Conservation (phyloP, 2,113 vertebrate species). For the Turdus rufiventris region DNA sequence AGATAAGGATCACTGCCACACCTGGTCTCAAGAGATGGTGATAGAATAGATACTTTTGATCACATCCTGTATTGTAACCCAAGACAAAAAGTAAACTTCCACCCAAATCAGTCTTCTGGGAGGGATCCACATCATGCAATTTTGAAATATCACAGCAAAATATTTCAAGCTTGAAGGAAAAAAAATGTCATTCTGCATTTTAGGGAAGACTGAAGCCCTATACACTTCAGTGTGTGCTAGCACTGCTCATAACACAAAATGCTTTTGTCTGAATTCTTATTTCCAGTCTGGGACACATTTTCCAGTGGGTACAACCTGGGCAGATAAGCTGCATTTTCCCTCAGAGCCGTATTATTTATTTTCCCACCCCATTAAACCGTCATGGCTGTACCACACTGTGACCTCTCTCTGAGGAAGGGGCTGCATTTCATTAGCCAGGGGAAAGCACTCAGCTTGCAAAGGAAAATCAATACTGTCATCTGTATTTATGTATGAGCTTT, state of each 20-base stretch:
- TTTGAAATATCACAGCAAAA: background rate
- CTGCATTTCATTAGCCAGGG: background rate
- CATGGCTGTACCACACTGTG: rapidly evolving
- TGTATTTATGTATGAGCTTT: background rate
- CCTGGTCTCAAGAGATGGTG: no score
- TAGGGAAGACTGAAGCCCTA: background rate
- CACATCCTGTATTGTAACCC: no score
- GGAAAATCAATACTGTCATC: constrained; percentile 23
- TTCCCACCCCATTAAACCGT: background rate
- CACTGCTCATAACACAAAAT: background rate
- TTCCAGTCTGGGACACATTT: background rate
- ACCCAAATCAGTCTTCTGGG: background rate
- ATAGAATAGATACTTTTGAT: no score
- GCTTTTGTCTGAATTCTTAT: background rate
- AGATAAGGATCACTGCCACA: no score
- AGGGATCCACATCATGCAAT: background rate
- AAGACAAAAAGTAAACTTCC: background rate
- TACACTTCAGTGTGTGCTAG: background rate
- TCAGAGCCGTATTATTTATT: background rate
- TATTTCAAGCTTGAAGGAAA: background rate
- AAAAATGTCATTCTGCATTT: background rate
- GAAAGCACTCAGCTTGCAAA: background rate
- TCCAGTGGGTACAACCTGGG: background rate
- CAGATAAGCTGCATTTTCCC: background rate
- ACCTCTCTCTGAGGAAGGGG: background rate